Evolutionary conservation across 2,888 invertebrate genomes (phyloP), one percentile per base, ranked within the genome.

Genomic region (Drosophila formosana): DNA sequence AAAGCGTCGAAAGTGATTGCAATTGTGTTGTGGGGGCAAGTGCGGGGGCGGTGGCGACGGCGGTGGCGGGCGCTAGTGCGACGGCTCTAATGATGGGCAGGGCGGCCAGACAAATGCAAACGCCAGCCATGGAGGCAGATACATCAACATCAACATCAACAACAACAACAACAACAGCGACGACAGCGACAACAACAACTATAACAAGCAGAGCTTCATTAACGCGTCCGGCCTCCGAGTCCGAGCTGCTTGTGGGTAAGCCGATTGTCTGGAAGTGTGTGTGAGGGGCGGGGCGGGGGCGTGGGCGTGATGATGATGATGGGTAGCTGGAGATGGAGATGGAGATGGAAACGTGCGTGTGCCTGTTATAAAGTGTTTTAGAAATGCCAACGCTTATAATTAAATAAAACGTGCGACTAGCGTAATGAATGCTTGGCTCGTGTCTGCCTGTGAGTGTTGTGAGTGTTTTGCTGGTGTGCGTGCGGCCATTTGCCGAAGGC

Each of bases 211-310:
- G 68, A 73, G 83, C 81, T 81, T 78, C 85, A 86, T 84, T 87
- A 83, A 81, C 83, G 78, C 86, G 87, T 81, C 86, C 83, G 79
- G 83, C 83, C 83, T 79, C 83, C 73, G 83, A 81, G 77, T 81
- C 83, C 65, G 86, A 79, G 72, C 55, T 79, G 71, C 72, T 77
- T 81, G 81, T 83, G 79, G 83, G 87, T 84, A 84, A 84, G 83
- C 69, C 60, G 69, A 76, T 75, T 75, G 66, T 61, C 72, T 45
- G 45, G n/a, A 34, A 61, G 52, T n/a, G 32, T 9, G 52, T 23
- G 51, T 45, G 56, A 4, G 37, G 37, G 34, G 37, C 28, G 51
- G 37, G 34, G 28, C 28, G 51, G 58, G 39, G 13, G 26, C 28
- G 55, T 18, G 13, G 13, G 51, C 23, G 18, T 7, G 37, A 11